phyloP scores from a whole-genome alignment of 2,888 invertebrate genomes.

The Philereme vetulata region DNA sequence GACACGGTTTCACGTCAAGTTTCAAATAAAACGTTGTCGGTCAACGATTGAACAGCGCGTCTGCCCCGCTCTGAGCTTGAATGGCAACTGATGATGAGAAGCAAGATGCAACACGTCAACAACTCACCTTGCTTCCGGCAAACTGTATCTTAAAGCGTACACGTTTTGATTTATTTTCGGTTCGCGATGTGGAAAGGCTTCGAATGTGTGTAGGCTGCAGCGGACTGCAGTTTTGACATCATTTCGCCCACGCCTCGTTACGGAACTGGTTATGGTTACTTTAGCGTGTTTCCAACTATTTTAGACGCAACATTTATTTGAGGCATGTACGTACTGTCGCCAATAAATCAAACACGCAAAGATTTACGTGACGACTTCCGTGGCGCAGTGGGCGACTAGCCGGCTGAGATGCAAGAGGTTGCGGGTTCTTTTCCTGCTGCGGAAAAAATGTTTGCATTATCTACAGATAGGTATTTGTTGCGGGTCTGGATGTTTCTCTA shows the following conservation, averaged over 20 bases:
- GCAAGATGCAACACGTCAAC: constrained; percentile 54
- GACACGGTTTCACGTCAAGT: constrained; percentile 48
- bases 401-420: too few species aligned
- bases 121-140: constrained; percentile 44
- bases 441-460: too few species aligned
- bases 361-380: too few species aligned
- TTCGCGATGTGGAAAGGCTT: constrained; percentile 19
- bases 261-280: constrained; percentile 15
- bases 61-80: constrained; percentile 45
- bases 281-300: constrained; percentile 10
- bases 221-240: constrained; percentile 33
- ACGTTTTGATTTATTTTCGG: constrained; percentile 29
- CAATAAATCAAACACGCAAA: too few species aligned
- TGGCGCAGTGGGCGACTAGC: too few species aligned
- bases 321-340: too few species aligned
- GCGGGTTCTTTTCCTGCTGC: too few species aligned
- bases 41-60: constrained; percentile 43
- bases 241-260: constrained; percentile 45
- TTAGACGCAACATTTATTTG: not conserved
- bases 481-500: too few species aligned
- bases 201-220: constrained; percentile 33
- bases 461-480: too few species aligned
- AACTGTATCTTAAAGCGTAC: constrained; percentile 49
- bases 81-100: constrained; percentile 62
- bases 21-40: constrained; percentile 37